Base-by-base conservation (phyloP, 2,888 invertebrate genomes). In the Eupithecia subfuscata region DNA sequence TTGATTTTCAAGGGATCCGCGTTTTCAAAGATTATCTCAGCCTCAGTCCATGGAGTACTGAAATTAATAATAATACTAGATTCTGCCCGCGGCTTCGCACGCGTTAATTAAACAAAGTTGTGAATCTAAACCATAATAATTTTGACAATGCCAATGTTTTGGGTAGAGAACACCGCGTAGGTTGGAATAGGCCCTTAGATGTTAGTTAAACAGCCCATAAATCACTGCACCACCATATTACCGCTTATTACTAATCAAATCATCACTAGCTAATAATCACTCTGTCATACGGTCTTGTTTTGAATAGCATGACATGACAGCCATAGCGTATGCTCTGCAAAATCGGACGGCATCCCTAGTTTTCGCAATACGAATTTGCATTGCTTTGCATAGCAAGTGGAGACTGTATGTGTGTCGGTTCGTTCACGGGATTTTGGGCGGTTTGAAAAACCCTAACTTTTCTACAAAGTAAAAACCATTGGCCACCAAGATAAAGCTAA, bases 371-470 rank as follows among this genome's bases (percentile, higher is more conserved):
- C 25, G 43, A 40, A 43, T 68, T 68, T 68, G 68, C 68, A 68
- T 68, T 45, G 40, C 43, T 68, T 68, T 68, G 68, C 68, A 68
- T 68, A 68, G 7, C 22, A 43, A 68, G 40, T 68, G 43, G 68
- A n/a, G n/a, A 40, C 40, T 22, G 14, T 40, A 34, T 37, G 14
- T 68, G 12, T 22, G 43, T 22, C 22, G 14, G 22, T 43, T 68
- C 68, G 43, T 25, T 68, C 40, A 22, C 43, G 43, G 43, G 22
- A 16, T n/a, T 68, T 68, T 68, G 14, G 22, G 12, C 64, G 16
- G 63, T 30, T 63, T 60, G 60, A 64, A 64, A 64, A 64, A 64
- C 16, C 64, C 52, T 22, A 22, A n/a, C 18, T 48, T 48, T 22
- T 56, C 0, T 22, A 56, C 52, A 56, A 22, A 3, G 9, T n/a